Evolutionary conservation across 2,797 vertebrate genomes (phyloP), one percentile per base, ranked within the genome.

Genomic region (Sternotherus odoratus): DNA sequence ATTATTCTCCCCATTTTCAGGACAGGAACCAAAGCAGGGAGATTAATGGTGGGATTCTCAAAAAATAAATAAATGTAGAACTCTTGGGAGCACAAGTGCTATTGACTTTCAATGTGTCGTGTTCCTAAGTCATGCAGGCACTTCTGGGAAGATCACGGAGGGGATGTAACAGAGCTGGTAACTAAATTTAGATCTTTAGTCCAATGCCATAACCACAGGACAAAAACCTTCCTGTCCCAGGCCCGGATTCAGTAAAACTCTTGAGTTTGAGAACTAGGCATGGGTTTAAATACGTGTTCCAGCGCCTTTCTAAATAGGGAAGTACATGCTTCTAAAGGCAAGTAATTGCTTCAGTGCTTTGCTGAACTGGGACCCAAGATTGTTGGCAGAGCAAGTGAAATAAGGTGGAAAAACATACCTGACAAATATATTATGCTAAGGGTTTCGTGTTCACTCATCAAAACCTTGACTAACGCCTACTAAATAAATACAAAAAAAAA

Each of bases 391-490:
- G 36, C 88, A 50, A 92, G 91, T 91, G 5, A 66, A 66, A 89
- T 50, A 28, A 39, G 91, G 81, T 83, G 81, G 85, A 95, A 91
- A 87, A 2, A 4, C 26, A 21, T 46, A 79, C 63, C 78, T 92
- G 81, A 84, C 91, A 94, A 77, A 90, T 85, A 54, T 10, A 86
- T 95, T 90, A 92, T 91, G 87, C 84, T 79, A 28, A 87, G 82
- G 90, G 90, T 92, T 95, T 74, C 94, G 81, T 94, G 87, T 82
- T 96, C 94, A 50, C 48, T 91, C 85, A 91, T 96, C 93, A 95
- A 83, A 90, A 92, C 8, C 92, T 94, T 82, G 90, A 89, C 87
- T 91, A 95, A 87, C 89, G 88, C 69, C 77, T 93, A 19, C 66
- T 89, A 43, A 72, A 90, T 63, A 57, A 77, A 77, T 26, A n/a